Conservation (phyloP, 2,113 vertebrate species). For the Centropus bengalensis region DNA sequence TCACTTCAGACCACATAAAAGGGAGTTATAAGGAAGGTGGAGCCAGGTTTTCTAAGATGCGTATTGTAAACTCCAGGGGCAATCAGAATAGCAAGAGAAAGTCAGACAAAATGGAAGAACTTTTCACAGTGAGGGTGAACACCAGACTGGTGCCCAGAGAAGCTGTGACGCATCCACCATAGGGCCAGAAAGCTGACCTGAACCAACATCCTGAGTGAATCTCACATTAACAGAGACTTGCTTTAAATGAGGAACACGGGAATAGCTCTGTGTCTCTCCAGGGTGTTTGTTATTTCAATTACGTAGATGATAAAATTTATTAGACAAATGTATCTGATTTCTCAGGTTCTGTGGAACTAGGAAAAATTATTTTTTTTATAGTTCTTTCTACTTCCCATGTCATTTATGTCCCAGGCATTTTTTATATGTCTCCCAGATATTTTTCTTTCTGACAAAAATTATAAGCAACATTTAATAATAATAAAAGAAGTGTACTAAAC, state of each 20-base stretch:
- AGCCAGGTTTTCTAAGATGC: background rate
- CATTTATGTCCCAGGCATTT: background rate
- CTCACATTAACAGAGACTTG: background rate
- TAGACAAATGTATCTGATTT: background rate
- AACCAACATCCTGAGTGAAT: background rate
- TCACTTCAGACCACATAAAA: background rate
- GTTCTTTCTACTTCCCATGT: background rate
- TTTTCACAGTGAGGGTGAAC: background rate
- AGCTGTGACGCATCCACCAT: background rate
- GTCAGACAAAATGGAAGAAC: background rate
- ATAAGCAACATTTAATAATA: background rate
- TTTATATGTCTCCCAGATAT: background rate
- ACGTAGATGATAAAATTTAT: background rate
- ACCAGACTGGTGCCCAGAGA: accelerated
- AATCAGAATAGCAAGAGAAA: background rate
- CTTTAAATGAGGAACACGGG: background rate
- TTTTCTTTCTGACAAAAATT: background rate
- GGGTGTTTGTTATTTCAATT: background rate
- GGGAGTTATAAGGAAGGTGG: background rate
- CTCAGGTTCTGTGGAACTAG: background rate
- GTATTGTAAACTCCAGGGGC: background rate
- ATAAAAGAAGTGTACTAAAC: background rate
- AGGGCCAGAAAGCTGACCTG: background rate
- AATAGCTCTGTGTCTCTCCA: background rate
- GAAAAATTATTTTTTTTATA: background rate